A percentile compares a stretch with the other conserved stretches of the same genome.
Evolutionary conservation across 2,888 invertebrate genomes (phyloP).

Genomic region (Diaphora mendica): DNA sequence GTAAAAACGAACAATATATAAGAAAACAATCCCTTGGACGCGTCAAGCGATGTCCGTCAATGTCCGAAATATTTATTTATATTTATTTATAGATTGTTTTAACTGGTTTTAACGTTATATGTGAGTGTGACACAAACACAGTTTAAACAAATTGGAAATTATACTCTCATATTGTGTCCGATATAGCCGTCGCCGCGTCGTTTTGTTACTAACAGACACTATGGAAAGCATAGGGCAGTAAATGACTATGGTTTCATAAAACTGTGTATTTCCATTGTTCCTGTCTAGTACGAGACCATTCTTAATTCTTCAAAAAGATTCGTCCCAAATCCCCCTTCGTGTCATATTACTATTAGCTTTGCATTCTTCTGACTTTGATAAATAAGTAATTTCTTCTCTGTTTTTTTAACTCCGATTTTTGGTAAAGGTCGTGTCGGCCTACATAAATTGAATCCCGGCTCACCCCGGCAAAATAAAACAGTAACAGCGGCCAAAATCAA

Average conservation of each 20-base stretch:
- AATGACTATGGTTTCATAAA: neutral
- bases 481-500: neutral
- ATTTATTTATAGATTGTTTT: too few relatives aligned
- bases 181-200: too few relatives aligned
- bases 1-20: neutral
- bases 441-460: neutral
- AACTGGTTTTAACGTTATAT: too few relatives aligned
- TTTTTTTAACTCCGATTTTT: neutral
- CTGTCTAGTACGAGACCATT: neutral
- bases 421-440: neutral
- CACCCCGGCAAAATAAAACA: neutral
- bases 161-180: too few relatives aligned
- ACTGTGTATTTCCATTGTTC: neutral
- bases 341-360: neutral
- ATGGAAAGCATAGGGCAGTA: neutral
- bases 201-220: neutral
- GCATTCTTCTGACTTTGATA: neutral
- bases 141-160: too few relatives aligned
- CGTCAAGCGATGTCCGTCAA: too few relatives aligned
- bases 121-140: too few relatives aligned
- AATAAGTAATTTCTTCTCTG: too few relatives aligned
- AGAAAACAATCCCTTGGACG: neutral
- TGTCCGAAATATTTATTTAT: too few relatives aligned
- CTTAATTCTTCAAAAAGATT: neutral
- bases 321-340: neutral